phyloP scores from a whole-genome alignment of 2,113 vertebrate species.

The Halichoeres trimaculatus region DNA sequence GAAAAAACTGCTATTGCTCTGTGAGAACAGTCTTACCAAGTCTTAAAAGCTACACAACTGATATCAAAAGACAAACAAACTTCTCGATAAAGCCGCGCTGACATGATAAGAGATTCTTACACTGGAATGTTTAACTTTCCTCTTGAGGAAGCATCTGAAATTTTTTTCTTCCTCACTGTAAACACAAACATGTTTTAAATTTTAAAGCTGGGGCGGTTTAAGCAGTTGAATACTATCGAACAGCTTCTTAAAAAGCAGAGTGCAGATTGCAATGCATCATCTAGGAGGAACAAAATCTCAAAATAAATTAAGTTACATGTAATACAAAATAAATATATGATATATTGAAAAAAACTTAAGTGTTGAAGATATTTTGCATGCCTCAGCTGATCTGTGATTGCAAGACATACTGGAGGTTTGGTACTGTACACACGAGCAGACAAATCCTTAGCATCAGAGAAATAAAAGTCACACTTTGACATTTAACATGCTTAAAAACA shows the following conservation, averaged over 20 bases:
- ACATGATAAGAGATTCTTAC: slow-evolving; percentile 41
- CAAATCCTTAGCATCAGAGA: slow-evolving; percentile 16
- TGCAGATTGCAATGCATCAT: slow-evolving; percentile 37
- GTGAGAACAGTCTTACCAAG: slow-evolving; percentile 42
- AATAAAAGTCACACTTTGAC: slow-evolving; percentile 26
- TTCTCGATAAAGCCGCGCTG: slow-evolving; percentile 20
- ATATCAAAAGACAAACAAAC: slow-evolving; percentile 67
- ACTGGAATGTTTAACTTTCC: slow-evolving; percentile 65
- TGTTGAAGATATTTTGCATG: slow-evolving; percentile 26
- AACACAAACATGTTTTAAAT: slow-evolving; percentile 41
- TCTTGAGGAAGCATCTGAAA: slow-evolving; percentile 22
- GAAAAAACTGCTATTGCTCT: slow-evolving; percentile 54
- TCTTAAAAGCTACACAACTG: slow-evolving; percentile 40
- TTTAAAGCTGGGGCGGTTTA: slow-evolving; percentile 25
- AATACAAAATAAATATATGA: slow-evolving; percentile 67
- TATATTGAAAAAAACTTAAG: slow-evolving; percentile 43
- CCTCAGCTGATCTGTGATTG: slow-evolving; percentile 41
- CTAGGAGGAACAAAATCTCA: slow-evolving; percentile 43
- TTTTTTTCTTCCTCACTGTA: slow-evolving; percentile 37
- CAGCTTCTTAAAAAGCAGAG: slow-evolving; percentile 52
- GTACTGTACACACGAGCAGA: slow-evolving; percentile 42
- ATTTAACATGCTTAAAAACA: slow-evolving; percentile 58
- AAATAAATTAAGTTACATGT: slow-evolving; percentile 67
- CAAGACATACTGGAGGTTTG: slow-evolving; percentile 33
- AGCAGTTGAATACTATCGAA: slow-evolving; percentile 46